Base-by-base conservation (phyloP, 2,888 invertebrate species). In the Chymomyza amoena region DNA sequence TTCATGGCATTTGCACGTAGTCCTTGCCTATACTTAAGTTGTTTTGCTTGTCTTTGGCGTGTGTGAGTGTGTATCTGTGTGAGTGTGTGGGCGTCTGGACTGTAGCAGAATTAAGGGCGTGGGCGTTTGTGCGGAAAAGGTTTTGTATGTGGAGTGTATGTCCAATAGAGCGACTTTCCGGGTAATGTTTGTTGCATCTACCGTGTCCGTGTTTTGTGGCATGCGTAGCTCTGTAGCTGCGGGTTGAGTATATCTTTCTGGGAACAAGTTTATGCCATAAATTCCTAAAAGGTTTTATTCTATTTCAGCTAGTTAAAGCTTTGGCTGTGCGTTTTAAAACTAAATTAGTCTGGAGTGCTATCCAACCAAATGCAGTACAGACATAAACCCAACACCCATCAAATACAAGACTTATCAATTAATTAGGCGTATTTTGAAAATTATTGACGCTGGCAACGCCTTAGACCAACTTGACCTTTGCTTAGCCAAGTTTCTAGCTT, bases 1-100 rank as follows among this genome's bases (percentile, higher is more conserved):
- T 83, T 83, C 88, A 83, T 87, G 86, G 78, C 69, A 74, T 80
- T 76, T 78, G 86, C 88, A 80, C 86, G 86, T 83, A 78, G 72
- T 62, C 66, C 65, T 64, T 70, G 72, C 73, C 72, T 64, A 64
- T 76, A 77, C 72, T 76, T 84, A 88, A 84, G 82, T 81, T 80
- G 68, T 69, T 81, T 79, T 84, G 60, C 85, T 80, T 79, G 80
- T 82, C 81, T 68, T 75, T 72, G 70, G 72, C 64, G 64, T 73
- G 67, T 69, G 69, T 64, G 63, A 64, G 39, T 75, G 70, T 66
- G 73, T 4, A 4, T 25, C 25, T 25, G 4, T n/a, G 64, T 73
- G 67, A 67, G 69, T 64, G 63, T 66, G 39, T 75, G 70, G 68
- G 73, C 25, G 25, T 25, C 25, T 25, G 4, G 4, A 2, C 25